Conservation (phyloP, 2,888 invertebrate species). For the Drosophila acutilabella region DNA sequence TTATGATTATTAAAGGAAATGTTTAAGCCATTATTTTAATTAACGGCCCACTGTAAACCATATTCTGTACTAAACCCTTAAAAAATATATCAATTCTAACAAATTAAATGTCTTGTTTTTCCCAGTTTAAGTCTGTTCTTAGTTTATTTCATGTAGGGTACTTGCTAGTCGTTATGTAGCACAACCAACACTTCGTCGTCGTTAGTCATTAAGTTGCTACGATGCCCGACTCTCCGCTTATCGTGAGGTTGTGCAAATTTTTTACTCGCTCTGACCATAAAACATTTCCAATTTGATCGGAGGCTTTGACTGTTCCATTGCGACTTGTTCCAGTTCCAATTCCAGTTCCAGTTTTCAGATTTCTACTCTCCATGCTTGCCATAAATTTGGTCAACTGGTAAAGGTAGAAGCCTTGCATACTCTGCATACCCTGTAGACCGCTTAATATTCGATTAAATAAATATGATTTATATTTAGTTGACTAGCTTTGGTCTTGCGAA, state of each 20-base stretch:
- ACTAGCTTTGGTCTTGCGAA: not conserved
- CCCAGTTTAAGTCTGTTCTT: too few species aligned
- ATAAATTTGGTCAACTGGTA: constrained; percentile 35
- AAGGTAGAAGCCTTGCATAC: too few species aligned
- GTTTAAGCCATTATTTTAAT: too few species aligned
- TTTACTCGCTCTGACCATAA: constrained; percentile 48
- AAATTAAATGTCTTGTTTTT: too few species aligned
- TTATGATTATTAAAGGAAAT: too few species aligned
- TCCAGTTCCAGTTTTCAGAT: constrained; percentile 4
- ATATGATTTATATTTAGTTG: constrained; percentile 2
- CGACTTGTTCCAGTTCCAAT: constrained; percentile 25
- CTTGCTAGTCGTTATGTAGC: constrained; percentile 20
- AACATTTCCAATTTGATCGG: constrained; percentile 52
- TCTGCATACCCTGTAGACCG: constrained; percentile 7
- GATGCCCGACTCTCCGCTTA: constrained; percentile 45
- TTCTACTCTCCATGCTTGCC: constrained; percentile 9
- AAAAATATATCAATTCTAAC: too few species aligned
- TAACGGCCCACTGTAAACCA: too few species aligned
- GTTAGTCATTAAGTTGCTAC: constrained; percentile 59
- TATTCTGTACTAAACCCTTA: too few species aligned
- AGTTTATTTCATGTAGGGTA: constrained; percentile 10
- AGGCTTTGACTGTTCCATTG: not conserved
- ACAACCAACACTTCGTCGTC: constrained; percentile 7
- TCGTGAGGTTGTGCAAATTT: constrained; percentile 46
- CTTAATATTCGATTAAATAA: not conserved